These are phyloP conservation scores for Macrosoma leucophasiata DNA, from an alignment of 2,888 invertebrate genomes.

Conservation along the genomic window DNA sequence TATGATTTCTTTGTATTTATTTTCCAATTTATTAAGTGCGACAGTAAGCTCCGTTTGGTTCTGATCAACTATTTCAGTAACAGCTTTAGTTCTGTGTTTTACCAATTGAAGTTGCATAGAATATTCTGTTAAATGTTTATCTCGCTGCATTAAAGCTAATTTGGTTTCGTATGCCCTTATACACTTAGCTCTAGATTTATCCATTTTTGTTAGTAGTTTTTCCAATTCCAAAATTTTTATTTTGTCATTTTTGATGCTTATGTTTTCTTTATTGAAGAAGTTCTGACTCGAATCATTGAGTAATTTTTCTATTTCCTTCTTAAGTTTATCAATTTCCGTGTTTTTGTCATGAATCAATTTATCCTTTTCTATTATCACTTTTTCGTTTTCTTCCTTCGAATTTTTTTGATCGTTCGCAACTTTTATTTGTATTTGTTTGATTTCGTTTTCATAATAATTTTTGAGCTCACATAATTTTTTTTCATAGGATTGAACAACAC, in stretches of 20 bases:
- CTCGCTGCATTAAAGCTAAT: conserved; percentile 47
- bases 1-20: conserved; percentile 61
- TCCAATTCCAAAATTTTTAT: conserved; percentile 44
- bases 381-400: conserved; percentile 34
- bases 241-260: conserved; percentile 31
- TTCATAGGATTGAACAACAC: conserved; percentile 38
- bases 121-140: conserved; percentile 56
- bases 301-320: conserved; percentile 39
- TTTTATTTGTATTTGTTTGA: conserved; percentile 38
- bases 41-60: conserved; percentile 46
- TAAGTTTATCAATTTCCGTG: conserved; percentile 40
- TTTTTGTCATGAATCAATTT: conserved; percentile 43
- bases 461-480: conserved; percentile 44
- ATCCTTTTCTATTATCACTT: conserved; percentile 38
- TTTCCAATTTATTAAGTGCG: conserved; percentile 54
- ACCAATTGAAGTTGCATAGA: conserved; percentile 56
- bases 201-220: conserved; percentile 49
- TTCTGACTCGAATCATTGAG: too few relatives aligned
- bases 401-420: too few relatives aligned
- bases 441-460: conserved; percentile 36
- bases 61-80: conserved; percentile 49
- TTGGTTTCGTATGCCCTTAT: conserved; percentile 47
- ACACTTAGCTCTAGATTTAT: conserved; percentile 49
- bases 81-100: conserved; percentile 52
- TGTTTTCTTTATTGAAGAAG: too few relatives aligned